phyloP scores from a whole-genome alignment of 1,140 invertebrate species.

The Teleogryllus occipitalis region DNA sequence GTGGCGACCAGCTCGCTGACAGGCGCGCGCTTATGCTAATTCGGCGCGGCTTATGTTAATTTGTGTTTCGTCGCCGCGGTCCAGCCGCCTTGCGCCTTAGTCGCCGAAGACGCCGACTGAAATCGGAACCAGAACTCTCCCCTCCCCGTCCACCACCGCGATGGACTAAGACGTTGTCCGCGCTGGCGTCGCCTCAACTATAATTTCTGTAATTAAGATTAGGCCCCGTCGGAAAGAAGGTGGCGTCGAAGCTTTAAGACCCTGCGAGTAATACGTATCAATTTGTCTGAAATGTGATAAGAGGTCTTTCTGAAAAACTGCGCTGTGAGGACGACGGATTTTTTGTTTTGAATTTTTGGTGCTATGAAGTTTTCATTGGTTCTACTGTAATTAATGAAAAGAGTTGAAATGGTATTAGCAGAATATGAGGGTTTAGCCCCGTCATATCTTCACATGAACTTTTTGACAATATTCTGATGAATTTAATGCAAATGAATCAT shows the following conservation, averaged over 20 bases:
- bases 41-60: background rate
- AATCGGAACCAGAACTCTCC: background rate
- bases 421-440: too few relatives aligned
- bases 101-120: background rate
- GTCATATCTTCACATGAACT: too few relatives aligned
- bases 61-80: background rate
- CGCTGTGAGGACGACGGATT: background rate
- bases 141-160: too few relatives aligned
- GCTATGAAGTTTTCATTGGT: background rate
- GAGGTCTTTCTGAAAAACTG: background rate
- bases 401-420: too few relatives aligned
- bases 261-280: background rate
- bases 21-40: constrained; percentile 3
- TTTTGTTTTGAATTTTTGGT: background rate
- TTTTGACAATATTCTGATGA: too few relatives aligned
- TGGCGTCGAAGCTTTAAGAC: background rate
- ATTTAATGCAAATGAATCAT: too few relatives aligned
- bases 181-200: background rate
- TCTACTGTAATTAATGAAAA: background rate
- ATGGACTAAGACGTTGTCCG: background rate
- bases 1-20: background rate
- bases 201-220: background rate
- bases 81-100: background rate
- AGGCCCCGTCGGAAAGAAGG: background rate
- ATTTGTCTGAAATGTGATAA: background rate